Evolutionary conservation across 2,888 invertebrate species (phyloP), one percentile per base, ranked within the genome.

Genomic region (Nezara viridula): DNA sequence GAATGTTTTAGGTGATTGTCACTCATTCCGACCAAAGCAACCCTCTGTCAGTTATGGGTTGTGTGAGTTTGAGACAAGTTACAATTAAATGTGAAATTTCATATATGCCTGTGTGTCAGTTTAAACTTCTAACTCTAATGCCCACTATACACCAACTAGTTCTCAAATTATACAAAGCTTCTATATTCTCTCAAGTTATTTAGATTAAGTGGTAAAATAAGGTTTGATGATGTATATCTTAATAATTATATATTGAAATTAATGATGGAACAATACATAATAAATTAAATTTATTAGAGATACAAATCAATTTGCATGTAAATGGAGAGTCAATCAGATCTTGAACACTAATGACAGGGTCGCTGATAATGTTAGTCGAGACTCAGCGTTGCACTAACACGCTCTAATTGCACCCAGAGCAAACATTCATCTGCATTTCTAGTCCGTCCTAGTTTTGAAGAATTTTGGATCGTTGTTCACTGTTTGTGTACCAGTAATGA

Each of bases 341-440:
- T n/a, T 40, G 77, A 44, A 81, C 44, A 81, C 14, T n/a, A 16
- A 44, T 81, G 81, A 40, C 40, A 81, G n/a, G 81, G 40, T 44
- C 44, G 44, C n/a, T 44, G 44, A 81, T 47, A n/a, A 81, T 81
- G 81, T 60, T 16, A 27, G 27, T 44, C n/a, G 6, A n/a, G 66
- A 73, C 37, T 73, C 32, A 37, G 14, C 81, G 14, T 37, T 40
- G 44, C 44, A 10, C 4, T n/a, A 47, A 47, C 81, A 81, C n/a
- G 81, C 32, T 24, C 81, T 81, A 81, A 81, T 81, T 81, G 81
- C 81, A 44, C 14, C 44, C 3, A 44, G 44, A 10, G 2, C 47
- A 81, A 81, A 81, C 81, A 47, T 40, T 44, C 9, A 47, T 47
- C 85, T 60, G 81, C 88, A 85, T 88, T 85, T 40, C 77, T 37